Evolutionary conservation across 2,797 vertebrate species (phyloP), one percentile per base, ranked within the genome.

Genomic region (Sylvilagus floridanus): DNA sequence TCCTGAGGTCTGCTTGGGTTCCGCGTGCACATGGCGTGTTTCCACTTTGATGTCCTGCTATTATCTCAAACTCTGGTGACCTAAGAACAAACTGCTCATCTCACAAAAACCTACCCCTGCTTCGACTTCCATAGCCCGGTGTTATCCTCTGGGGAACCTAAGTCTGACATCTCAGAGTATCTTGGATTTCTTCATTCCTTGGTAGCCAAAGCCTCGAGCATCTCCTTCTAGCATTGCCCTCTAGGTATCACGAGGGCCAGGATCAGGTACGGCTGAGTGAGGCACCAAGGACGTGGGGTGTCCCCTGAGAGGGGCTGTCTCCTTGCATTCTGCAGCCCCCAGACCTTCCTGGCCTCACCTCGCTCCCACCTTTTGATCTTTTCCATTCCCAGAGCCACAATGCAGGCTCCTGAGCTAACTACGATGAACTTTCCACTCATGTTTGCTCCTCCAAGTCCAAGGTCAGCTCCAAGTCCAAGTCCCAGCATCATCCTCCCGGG

Each of bases 261-360:
- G 52, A n/a, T 50, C 63, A 30, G 19, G 2, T 26, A 22, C 79
- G 37, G 8, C 60, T 22, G 14, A 50, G 52, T 22, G 16, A 78
- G 52, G 65, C 0, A 0, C 24, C 32, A 30, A n/a, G 8, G 19
- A 4, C 10, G 32, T 10, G 4, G 22, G 8, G 24, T 24, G 14
- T 62, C 13, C 0, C 26, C n/a, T 28, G 42, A 66, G 19, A 72
- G 32, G 54, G 35, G 35, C 30, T 7, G 14, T 7, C 24, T 84
- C 35, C 79, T 88, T 60, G 72, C 71, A 24, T 30, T 37, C 35
- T 47, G 22, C 54, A 21, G 35, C 21, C n/a, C n/a, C 47, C 30
- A 26, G 30, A 17, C 82, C 50, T 57, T 76, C 63, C 11, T 47
- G 24, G 6, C 71, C 26, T 75, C 60, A 6, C 13, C 57, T 52